Evolutionary conservation across 1,140 invertebrate species (phyloP), one percentile per base, ranked within the genome.

Genomic region (Achroia grisella): DNA sequence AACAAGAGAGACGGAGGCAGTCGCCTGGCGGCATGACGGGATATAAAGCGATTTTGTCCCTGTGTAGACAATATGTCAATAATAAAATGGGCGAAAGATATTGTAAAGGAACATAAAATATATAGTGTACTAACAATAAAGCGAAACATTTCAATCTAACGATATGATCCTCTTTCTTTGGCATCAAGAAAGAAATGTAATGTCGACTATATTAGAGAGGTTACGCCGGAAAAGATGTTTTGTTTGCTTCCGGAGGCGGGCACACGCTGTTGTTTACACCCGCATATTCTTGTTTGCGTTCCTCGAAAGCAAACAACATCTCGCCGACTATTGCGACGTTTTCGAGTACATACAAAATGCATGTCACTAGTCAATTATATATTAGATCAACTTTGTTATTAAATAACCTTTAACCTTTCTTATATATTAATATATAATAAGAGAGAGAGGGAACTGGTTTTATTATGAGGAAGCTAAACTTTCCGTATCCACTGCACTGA

Each of bases 251-350:
- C 51, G 11, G 27, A 32, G 55, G 29, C 44, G 47, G 11, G 40
- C 15, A 31, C 33, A 29, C 40, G 56, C 39, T 42, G 30, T 48
- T 62, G 54, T 62, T 62, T 56, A 44, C 54, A 41, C 44, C 40
- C 50, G 49, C 34, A 44, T 61, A 53, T 61, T 56, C 50, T 48
- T 61, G 49, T 62, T 62, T 57, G 47, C 49, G 8, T 31, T 41
- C 14, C 31, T 43, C 43, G 39, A 37, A 35, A 43, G 44, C 42
- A 56, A 52, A 61, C 48, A 61, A 44, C 31, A 44, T 41, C 46
- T 40, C 44, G 28, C 28, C 33, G 41, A 55, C 39, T 52, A 45
- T 41, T 41, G 39, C 36, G 31, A 45, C 35, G 33, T 51, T 43
- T 51, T 31, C 30, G 42, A 33, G 14, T 17, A 23, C 35, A 50